Conservation (phyloP, 2,797 vertebrate species). For the Trematomus bernacchii region DNA sequence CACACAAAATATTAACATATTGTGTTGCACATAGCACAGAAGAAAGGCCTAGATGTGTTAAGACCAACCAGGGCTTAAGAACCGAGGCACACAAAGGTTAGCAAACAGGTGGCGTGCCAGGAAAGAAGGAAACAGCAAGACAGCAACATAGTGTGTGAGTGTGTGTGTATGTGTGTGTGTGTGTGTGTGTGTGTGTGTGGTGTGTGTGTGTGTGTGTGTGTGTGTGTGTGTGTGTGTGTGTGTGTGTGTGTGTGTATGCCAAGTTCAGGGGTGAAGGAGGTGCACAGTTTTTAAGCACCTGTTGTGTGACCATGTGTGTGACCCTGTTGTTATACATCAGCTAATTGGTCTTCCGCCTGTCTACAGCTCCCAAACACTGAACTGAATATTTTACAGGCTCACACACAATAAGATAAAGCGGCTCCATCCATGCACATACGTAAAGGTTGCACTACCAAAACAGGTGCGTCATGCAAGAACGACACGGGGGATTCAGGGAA, state of each 20-base stretch:
- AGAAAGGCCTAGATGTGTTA: slow-evolving; percentile 29
- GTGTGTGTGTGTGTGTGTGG: slow-evolving; percentile 26
- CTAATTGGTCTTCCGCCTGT: slow-evolving; percentile 52
- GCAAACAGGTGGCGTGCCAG: slow-evolving; percentile 65
- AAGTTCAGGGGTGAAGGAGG: slow-evolving; percentile 58
- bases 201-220: slow-evolving; percentile 33
- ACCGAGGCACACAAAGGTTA: slow-evolving; percentile 41
- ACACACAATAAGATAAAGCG: background rate
- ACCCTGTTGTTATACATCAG: slow-evolving; percentile 52
- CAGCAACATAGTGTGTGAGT: slow-evolving; percentile 11
- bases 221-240: slow-evolving; percentile 20
- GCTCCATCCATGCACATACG: slow-evolving; percentile 29
- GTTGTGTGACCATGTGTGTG: slow-evolving; percentile 42
- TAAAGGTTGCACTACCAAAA: background rate
- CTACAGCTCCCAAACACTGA: background rate
- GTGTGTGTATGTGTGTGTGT: slow-evolving; percentile 5
- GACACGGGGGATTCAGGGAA: background rate
- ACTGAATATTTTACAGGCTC: background rate
- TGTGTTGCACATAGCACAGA: slow-evolving; percentile 6
- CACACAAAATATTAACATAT: slow-evolving; percentile 5
- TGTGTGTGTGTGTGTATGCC: slow-evolving; percentile 15
- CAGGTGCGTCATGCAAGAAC: slow-evolving; percentile 61
- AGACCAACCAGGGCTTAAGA: slow-evolving; percentile 38
- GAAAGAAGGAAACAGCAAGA: slow-evolving; percentile 26
- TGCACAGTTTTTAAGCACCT: slow-evolving; percentile 61